Conservation (phyloP, 2,113 vertebrate genomes). For the Zosterops japonicus region DNA sequence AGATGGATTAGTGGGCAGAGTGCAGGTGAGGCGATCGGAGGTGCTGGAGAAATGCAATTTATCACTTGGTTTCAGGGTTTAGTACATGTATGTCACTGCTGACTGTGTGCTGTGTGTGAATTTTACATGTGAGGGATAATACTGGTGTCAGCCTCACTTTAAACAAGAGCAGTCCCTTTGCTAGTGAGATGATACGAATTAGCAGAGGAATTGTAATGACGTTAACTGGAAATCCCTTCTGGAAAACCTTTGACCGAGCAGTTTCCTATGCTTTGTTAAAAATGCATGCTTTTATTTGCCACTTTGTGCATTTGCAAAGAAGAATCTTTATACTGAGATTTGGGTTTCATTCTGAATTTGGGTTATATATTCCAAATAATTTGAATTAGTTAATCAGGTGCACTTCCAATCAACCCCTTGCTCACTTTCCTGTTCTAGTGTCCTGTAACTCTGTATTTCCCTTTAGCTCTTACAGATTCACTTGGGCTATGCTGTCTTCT, state of each 20-base stretch:
- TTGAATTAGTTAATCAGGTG: background rate
- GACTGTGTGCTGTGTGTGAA: background rate
- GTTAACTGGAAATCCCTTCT: background rate
- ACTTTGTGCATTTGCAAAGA: background rate
- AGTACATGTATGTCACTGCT: background rate
- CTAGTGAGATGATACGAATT: background rate
- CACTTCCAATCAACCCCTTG: background rate
- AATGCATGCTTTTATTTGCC: background rate
- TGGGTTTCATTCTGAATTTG: background rate
- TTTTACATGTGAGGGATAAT: background rate
- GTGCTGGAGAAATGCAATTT: constrained; percentile 38
- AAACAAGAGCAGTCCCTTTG: background rate
- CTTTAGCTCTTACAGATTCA: background rate
- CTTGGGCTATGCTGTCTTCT: background rate
- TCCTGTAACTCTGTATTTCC: background rate
- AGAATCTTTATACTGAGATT: background rate
- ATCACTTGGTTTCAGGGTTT: background rate
- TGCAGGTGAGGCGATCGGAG: constrained; percentile 30
- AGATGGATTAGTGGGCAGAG: constrained; percentile 62
- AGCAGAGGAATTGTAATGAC: background rate
- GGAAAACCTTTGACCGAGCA: background rate
- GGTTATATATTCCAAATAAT: background rate
- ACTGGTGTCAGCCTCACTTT: background rate
- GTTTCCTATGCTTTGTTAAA: background rate
- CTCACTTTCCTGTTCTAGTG: background rate